Evolutionary conservation across 2,113 vertebrate species (phyloP), one percentile per base, ranked within the genome.

Genomic region (Amphiprion percula): DNA sequence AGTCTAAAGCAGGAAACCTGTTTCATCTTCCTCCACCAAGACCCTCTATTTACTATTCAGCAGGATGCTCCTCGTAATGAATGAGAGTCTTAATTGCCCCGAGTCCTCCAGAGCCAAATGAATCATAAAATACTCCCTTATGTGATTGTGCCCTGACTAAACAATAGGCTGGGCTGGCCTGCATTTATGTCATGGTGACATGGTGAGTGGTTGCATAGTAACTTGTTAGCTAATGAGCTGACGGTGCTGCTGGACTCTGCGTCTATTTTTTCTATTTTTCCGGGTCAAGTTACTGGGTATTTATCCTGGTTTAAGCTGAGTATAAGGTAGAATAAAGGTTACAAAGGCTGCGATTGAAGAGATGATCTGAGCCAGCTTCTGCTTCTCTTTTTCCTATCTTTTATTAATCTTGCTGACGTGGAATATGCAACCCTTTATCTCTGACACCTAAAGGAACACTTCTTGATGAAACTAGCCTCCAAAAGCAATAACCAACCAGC

Each of bases 41-140:
- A 84, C 71, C 53, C 39, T 79, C 63, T 77, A 55, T 85, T 87
- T 89, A 85, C 74, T 80, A 88, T 91, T 91, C 89, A 86, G 82
- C 80, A 77, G 79, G 83, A 90, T 79, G 79, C 68, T 66, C 66
- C 64, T 39, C 30, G 28, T 90, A 87, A 91, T 92, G 83, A 93
- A 93, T 90, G 80, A 85, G 70, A 83, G 37, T 83, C 82, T 81
- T 92, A 93, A 93, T 93, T 88, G 89, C 76, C 67, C 49, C 4
- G 23, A 72, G 85, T 87, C 60, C 71, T 84, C 77, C 82, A 66
- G 23, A 88, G 77, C 74, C 61, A 86, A 89, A 93, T 93, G 64
- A 93, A 93, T 94, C 85, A 90, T 89, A 90, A 83, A 86, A 87
- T 65, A 80, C 75, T 77, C 61, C 77, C 85, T 74, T 58, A 68